Percentiles rank a stretch among this genome's conserved stretches.
These are phyloP conservation scores for Drosophila atripex DNA, from an alignment of 2,888 invertebrate genomes.

Conservation along the genomic window DNA sequence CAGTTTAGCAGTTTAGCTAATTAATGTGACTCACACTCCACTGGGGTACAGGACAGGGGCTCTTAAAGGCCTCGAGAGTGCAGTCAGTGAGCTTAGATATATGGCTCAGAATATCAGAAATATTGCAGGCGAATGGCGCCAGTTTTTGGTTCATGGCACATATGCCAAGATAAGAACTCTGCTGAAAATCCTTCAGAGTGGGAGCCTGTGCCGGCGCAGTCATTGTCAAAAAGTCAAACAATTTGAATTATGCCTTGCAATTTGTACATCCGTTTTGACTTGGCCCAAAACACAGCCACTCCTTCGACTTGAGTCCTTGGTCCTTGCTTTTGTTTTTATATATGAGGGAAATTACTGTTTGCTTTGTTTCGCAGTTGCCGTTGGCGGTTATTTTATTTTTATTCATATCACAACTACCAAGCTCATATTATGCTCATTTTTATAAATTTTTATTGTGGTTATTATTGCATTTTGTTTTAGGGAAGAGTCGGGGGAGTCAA, in stretches of 20 bases:
- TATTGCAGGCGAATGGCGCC: constrained; percentile 44
- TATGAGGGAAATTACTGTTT: constrained; percentile 69
- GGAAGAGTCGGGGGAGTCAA: background rate
- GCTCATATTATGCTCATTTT: constrained; percentile 51
- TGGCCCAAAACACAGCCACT: constrained; percentile 21
- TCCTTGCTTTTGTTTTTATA: constrained; percentile 48
- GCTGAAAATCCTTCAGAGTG: constrained; percentile 27
- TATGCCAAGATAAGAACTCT: constrained; percentile 56
- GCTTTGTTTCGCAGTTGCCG: constrained; percentile 66
- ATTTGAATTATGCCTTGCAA: constrained; percentile 81
- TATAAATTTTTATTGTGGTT: constrained; percentile 68
- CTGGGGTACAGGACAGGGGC: constrained; percentile 1
- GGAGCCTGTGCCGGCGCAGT: constrained; percentile 53
- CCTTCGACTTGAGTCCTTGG: constrained; percentile 6
- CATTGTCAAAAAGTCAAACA: constrained; percentile 79
- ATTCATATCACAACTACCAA: constrained; percentile 21
- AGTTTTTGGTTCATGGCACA: constrained; percentile 27
- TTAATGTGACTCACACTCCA: constrained; percentile 72
- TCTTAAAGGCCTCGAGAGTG: constrained; percentile 22
- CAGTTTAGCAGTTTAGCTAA: constrained; percentile 67
- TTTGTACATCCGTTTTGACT: constrained; percentile 77
- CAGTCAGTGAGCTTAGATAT: constrained; percentile 29
- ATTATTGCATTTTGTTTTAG: constrained; percentile 68
- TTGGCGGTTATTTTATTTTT: constrained; percentile 59
- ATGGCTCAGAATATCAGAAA: constrained; percentile 12